Base-by-base conservation (phyloP, 2,113 vertebrate genomes). In the Fulmarus glacialis region DNA sequence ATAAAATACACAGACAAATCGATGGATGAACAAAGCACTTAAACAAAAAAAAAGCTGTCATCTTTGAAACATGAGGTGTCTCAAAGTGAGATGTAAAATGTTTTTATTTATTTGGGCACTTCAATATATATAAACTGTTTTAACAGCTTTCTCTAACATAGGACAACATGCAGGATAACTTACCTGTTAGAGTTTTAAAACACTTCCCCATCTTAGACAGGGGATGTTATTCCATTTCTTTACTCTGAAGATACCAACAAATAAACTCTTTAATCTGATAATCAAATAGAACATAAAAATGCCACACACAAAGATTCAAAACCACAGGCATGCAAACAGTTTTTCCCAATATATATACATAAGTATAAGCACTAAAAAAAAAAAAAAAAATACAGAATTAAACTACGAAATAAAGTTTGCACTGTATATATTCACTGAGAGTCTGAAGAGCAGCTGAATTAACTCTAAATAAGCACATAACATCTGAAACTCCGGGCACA, bases 401-500 rank as follows among this genome's bases (percentile, higher is more conserved):
- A 53, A 62, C 36, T 30, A 34, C 81, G 48, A 64, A 84, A 71
- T 10, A 4, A 87, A 67, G 64, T 59, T n/a, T 64, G 43, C 47
- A 47, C 26, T 56, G 20, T 17, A 9, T 36, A 45, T 63, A 34
- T 60, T 82, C 27, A 68, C 3, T 1, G 0, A 11, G 6, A 85
- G 16, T 42, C 15, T 6, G 2, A 88, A 64, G 27, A 75, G 21
- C 23, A 82, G 53, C 20, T 71, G 16, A 77, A 70, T 36, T 59
- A 80, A 55, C 26, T 52, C 26, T 60, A 43, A 77, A 36, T 8
- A 66, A 82, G 8, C 13, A 59, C 0, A 0, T 8, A 43, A 38
- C 13, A 78, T 8, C 22, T 47, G 15, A 59, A 94, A 75, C 22
- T 62, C 22, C 34, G 71, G 6, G 13, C 30, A 63, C 13, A 90